These are phyloP conservation scores for Columbina picui DNA, from an alignment of 2,113 vertebrate genomes.

Conservation along the genomic window DNA sequence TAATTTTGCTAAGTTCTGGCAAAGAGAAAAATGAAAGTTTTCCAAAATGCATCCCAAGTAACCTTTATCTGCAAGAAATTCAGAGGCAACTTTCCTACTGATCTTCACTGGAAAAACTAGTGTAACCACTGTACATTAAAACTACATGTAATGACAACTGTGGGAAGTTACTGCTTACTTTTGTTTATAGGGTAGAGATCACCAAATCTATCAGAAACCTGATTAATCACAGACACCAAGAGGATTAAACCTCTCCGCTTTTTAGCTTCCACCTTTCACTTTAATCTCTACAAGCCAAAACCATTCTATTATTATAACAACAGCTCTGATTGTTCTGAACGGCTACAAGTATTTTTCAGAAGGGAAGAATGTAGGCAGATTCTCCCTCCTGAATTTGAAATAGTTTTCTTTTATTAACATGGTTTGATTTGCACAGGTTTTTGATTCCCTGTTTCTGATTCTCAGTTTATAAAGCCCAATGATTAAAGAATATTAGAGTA, in stretches of 20 bases:
- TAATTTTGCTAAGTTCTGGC: background rate
- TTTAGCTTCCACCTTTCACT: background rate
- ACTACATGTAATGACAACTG: background rate
- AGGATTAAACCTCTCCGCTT: background rate
- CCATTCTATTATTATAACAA: background rate
- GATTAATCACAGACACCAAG: background rate
- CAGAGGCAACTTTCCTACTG: background rate
- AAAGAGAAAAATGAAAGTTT: background rate
- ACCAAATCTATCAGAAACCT: background rate
- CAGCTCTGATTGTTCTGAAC: background rate
- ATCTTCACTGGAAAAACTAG: background rate
- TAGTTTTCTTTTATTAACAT: background rate
- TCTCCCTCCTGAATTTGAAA: background rate
- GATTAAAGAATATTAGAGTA: background rate
- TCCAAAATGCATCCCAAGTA: background rate
- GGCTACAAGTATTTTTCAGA: background rate
- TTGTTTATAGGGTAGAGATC: background rate
- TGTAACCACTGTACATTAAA: background rate
- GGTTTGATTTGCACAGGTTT: background rate
- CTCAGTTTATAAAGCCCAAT: background rate
- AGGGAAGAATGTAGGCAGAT: background rate
- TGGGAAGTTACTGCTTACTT: background rate
- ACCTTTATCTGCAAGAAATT: background rate
- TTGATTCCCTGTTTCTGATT: background rate
- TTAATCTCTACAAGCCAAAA: background rate